These are phyloP conservation scores for Megalopta genalis DNA, from an alignment of 1,140 invertebrate genomes.

Conservation along the genomic window DNA sequence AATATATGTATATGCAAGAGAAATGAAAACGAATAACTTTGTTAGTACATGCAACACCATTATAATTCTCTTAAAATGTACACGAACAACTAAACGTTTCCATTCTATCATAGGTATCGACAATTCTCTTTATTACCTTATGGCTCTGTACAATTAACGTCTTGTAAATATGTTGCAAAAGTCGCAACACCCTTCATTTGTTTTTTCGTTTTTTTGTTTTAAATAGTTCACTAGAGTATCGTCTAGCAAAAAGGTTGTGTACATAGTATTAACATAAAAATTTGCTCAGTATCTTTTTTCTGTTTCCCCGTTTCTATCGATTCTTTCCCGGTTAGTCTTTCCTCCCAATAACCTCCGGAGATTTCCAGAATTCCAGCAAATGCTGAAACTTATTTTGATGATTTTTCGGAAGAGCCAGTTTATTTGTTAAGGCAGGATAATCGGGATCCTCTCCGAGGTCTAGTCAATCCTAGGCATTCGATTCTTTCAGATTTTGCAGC, in stretches of 20 bases:
- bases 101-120: slow-evolving; percentile 71
- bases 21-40: slow-evolving; percentile 51
- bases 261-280: slow-evolving; percentile 73
- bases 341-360: slow-evolving; percentile 68
- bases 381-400: slow-evolving; percentile 76
- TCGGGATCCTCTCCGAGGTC: slow-evolving; percentile 71
- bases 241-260: slow-evolving; percentile 73
- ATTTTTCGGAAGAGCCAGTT: slow-evolving; percentile 76
- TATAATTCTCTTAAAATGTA: slow-evolving; percentile 78
- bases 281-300: slow-evolving; percentile 50
- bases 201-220: slow-evolving; percentile 10
- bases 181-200: slow-evolving; percentile 59
- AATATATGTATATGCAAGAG: slow-evolving; percentile 20
- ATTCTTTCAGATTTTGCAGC: slow-evolving; percentile 92
- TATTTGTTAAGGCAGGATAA: slow-evolving; percentile 72
- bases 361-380: slow-evolving; percentile 76
- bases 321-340: slow-evolving; percentile 65
- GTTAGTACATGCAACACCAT: slow-evolving; percentile 75
- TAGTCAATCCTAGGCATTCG: slow-evolving; percentile 87
- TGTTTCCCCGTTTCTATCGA: slow-evolving; percentile 7
- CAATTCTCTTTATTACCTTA: slow-evolving; percentile 76
- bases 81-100: slow-evolving; percentile 69
- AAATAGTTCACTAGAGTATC: slow-evolving; percentile 57
- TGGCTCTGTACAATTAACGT: slow-evolving; percentile 73
- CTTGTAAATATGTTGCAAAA: slow-evolving; percentile 74